phyloP scores from a whole-genome alignment of 1,140 invertebrate species.

The Drosophila sechellia region DNA sequence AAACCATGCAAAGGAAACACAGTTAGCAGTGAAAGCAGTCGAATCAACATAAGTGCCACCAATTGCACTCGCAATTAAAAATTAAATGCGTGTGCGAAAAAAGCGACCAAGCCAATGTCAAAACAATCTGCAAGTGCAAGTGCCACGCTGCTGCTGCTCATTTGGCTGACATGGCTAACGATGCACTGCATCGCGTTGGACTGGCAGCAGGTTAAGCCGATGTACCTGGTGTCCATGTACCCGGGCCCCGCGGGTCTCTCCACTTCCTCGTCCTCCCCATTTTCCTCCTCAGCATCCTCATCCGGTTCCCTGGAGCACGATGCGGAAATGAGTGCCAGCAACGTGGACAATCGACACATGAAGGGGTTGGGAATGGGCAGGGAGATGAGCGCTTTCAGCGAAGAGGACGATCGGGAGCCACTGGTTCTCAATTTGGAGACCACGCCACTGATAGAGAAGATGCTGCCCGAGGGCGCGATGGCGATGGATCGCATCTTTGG shows the following conservation, averaged over 20 bases:
- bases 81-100: constrained; percentile 69
- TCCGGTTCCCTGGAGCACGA: constrained; percentile 54
- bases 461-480: constrained; percentile 74
- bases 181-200: constrained; percentile 61
- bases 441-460: constrained; percentile 63
- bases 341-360: constrained; percentile 45
- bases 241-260: constrained; percentile 53
- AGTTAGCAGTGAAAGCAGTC: constrained; percentile 37
- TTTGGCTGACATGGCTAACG: constrained; percentile 39
- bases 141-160: constrained; percentile 42
- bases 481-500: constrained; percentile 83
- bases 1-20: constrained; percentile 25
- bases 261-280: constrained; percentile 37
- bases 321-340: constrained; percentile 72
- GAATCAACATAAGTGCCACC: constrained; percentile 33
- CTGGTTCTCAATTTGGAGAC: constrained; percentile 74
- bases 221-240: constrained; percentile 81
- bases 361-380: constrained; percentile 4
- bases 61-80: constrained; percentile 50
- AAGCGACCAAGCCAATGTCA: constrained; percentile 68
- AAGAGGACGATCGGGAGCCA: constrained; percentile 57
- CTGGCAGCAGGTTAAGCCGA: constrained; percentile 80
- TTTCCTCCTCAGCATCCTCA: constrained; percentile 36
- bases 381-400: constrained; percentile 11
- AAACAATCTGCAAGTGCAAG: constrained; percentile 53